A percentile compares a stretch with the other conserved stretches of the same genome.
These are phyloP conservation scores for Sternarchorhynchus goeldii DNA, from an alignment of 2,797 vertebrate species.

Conservation along the genomic window DNA sequence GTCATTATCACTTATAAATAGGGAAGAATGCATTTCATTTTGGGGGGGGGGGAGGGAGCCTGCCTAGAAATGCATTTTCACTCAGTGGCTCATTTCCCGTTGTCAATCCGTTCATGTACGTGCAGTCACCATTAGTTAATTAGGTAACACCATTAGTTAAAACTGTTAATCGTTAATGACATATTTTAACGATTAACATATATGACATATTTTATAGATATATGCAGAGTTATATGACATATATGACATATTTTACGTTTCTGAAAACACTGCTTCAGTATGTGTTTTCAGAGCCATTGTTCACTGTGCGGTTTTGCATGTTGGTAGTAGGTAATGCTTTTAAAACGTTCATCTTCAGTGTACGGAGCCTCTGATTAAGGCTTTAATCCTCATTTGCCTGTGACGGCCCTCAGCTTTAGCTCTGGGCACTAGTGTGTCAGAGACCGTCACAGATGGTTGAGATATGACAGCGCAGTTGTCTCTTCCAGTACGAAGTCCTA, in stretches of 20 bases:
- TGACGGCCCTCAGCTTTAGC: neutral
- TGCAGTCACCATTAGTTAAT: too few species aligned
- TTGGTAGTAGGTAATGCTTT: neutral
- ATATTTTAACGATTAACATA: conserved; percentile 22
- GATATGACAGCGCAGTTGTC: neutral
- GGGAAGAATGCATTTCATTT: conserved; percentile 29
- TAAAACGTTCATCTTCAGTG: too few species aligned
- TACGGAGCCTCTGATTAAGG: neutral
- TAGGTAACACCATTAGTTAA: conserved; percentile 34
- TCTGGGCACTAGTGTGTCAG: neutral
- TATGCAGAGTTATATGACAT: too few species aligned
- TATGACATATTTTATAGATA: too few species aligned
- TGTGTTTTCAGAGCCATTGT: neutral
- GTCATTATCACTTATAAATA: neutral
- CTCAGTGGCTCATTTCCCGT: too few species aligned
- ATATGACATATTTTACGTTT: too few species aligned
- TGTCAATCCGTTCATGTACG: too few species aligned
- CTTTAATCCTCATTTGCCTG: neutral
- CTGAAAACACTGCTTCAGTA: conserved; percentile 12
- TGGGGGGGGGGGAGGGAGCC: too few species aligned
- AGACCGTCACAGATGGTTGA: neutral
- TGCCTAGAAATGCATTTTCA: too few species aligned
- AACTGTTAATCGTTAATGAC: conserved; percentile 11
- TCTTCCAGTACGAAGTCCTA: neutral
- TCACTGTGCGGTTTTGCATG: neutral